Evolutionary conservation across 2,888 invertebrate genomes (phyloP), one percentile per base, ranked within the genome.

Genomic region (Phyllotreta cruciferae): DNA sequence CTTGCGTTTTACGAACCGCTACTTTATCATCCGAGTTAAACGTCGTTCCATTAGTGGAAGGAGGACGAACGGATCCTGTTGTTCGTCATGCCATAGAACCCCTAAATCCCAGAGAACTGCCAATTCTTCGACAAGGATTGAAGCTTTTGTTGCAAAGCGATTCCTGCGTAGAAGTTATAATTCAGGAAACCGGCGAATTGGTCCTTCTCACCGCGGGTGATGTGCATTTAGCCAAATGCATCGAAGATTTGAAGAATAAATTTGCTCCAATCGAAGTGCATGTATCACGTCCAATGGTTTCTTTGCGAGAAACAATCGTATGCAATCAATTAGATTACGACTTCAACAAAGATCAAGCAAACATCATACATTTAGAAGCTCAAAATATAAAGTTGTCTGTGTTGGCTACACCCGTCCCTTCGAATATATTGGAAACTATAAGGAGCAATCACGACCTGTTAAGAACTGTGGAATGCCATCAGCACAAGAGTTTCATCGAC

Each of bases 131-230:
- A 6, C 87, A 87, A 77, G 91, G 96, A 0, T 82, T 98, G 37
- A 91, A 90, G 77, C 82, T 97, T 14, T 83, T 98, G 6, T 95
- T 96, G 80, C 96, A 97, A 82, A 92, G 94, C 0, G 98, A 98
- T 82, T 94, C 96, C 0, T 95, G 96, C 80, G 96, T 97, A 0
- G 88, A 93, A 79, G 92, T 95, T 1, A 83, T 92, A 0, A 85
- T 98, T 10, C 94, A 97, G 80, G 94, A 96, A 76, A 94, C 92
- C 0, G 99, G 99, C 0, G 98, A 99, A 78, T 91, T 96, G 77
- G 94, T 99, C 0, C 84, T 99, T 36, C 88, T 94, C 1, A 97
- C 98, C 0, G 93, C 98, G 1, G 99, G 99, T 0, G 97, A 99
- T 83, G 93, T 99, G 1, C 99, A 99, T 81, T 85, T 99, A 56